phyloP scores from a whole-genome alignment of 2,797 vertebrate species.

The Acanthopagrus latus region DNA sequence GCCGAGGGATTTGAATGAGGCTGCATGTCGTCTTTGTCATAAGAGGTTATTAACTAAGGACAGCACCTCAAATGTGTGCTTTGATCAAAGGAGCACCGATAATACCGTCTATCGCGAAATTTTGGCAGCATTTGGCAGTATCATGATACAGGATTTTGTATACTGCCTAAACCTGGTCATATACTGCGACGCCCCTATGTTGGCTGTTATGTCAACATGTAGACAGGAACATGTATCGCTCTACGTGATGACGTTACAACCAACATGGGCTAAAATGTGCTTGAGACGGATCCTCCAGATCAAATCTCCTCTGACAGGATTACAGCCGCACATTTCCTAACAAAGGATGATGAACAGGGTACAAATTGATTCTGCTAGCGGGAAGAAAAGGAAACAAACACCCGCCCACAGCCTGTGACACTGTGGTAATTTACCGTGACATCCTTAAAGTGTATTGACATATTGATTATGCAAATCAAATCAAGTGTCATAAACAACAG shows the following conservation, averaged over 20 bases:
- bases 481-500: slow-evolving; percentile 64
- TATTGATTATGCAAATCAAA: slow-evolving; percentile 66
- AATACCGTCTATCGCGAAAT: too few species aligned
- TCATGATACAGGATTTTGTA: too few species aligned
- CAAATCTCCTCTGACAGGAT: slow-evolving; percentile 70
- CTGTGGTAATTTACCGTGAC: slow-evolving; percentile 38
- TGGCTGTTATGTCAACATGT: background rate
- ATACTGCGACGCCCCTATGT: too few species aligned
- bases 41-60: too few species aligned
- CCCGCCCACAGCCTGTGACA: slow-evolving; percentile 12
- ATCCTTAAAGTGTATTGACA: slow-evolving; percentile 66
- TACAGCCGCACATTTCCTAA: slow-evolving; percentile 50
- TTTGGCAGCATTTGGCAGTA: too few species aligned
- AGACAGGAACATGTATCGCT: background rate
- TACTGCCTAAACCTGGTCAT: too few species aligned
- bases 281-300: slow-evolving; percentile 25
- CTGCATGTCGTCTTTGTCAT: too few species aligned
- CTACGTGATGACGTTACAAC: slow-evolving; percentile 15
- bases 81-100: too few species aligned
- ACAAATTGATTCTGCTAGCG: slow-evolving; percentile 21
- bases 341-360: slow-evolving; percentile 47
- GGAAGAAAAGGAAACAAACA: background rate
- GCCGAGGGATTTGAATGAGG: too few species aligned
- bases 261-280: slow-evolving; percentile 8
- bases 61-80: too few species aligned